Evolutionary conservation across 2,888 invertebrate species (phyloP).

Genomic region (Diarsia brunnea): DNA sequence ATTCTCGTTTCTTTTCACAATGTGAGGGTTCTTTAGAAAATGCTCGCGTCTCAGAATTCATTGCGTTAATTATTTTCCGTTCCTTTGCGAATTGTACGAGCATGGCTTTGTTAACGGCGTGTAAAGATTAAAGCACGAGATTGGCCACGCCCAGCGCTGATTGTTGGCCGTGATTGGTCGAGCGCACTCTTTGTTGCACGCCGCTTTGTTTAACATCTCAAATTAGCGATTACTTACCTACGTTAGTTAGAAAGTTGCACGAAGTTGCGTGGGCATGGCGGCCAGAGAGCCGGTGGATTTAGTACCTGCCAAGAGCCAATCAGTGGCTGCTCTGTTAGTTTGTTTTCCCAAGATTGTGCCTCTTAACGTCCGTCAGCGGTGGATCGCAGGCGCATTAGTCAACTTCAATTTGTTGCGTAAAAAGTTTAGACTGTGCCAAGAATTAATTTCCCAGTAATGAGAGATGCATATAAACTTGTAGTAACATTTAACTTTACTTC

Average conservation of each 20-base stretch:
- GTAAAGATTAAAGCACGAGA: slow-evolving; percentile 81
- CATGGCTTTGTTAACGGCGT: slow-evolving; percentile 82
- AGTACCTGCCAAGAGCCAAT: slow-evolving; percentile 59
- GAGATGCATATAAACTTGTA: slow-evolving; percentile 38
- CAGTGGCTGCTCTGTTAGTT: slow-evolving; percentile 49
- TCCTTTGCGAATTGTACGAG: slow-evolving; percentile 82
- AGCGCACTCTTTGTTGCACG: slow-evolving; percentile 82
- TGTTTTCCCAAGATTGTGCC: slow-evolving; percentile 39
- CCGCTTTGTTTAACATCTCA: slow-evolving; percentile 84
- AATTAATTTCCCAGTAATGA: slow-evolving; percentile 21
- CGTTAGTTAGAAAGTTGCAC: slow-evolving; percentile 63
- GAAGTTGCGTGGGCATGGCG: slow-evolving; percentile 60
- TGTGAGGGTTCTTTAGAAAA: slow-evolving; percentile 66
- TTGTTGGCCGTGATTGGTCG: slow-evolving; percentile 83
- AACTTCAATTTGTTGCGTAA: slow-evolving; percentile 42
- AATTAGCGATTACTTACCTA: slow-evolving; percentile 78
- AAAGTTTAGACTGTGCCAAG: slow-evolving; percentile 15
- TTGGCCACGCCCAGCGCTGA: slow-evolving; percentile 84
- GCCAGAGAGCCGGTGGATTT: slow-evolving; percentile 32
- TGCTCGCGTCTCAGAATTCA: slow-evolving; percentile 71
- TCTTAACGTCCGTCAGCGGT: slow-evolving; percentile 34
- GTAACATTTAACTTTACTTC: slow-evolving; percentile 22
- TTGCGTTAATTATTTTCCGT: slow-evolving; percentile 84
- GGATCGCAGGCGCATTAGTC: slow-evolving; percentile 44
- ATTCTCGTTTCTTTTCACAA: slow-evolving; percentile 66